Base-by-base conservation (phyloP, 2,797 vertebrate genomes). In the Aeoliscus strigatus region DNA sequence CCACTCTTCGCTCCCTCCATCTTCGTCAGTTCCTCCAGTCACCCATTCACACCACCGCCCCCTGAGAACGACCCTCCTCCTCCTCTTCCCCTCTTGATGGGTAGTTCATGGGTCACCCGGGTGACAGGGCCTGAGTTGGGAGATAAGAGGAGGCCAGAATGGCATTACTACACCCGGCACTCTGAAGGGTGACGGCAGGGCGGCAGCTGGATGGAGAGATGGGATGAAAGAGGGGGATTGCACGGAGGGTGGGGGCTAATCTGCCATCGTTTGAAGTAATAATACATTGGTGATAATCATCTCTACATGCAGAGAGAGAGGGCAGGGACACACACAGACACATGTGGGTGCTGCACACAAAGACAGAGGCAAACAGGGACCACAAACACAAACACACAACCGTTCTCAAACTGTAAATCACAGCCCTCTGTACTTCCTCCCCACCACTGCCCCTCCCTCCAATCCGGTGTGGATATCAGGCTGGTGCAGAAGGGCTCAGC, bases 81-180 rank as follows among this genome's bases (percentile, higher is more conserved):
- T 51, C 34, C 43, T 51, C 42, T 28, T 39, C 35, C 39, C 38
- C 48, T 66, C 71, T 68, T 50, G 53, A 73, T 73, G 67, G 56
- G 26, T 50, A 68, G 77, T 79, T 82, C 81, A 80, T 35, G 76
- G 84, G 83, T 88, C 82, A 85, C 42, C 75, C 27, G 44, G 72
- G 81, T 73, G 76, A 85, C 78, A 56, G 69, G 65, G 83, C 77
- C 80, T 86, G 86, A 88, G 79, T 74, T 51, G 58, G 46, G 70
- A 86, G 86, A 87, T 89, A 88, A 87, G 84, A 51, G 33, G 56
- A 74, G 70, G 67, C 73, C 80, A 80, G 75, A 79, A 77, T 66
- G 78, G 74, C 77, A 71, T 86, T 83, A 87, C 70, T 67, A 79
- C 72, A 63, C 54, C 73, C 51, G 40, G 56, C 52, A 68, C 78